These are phyloP conservation scores for Linnaemya vulpina DNA, from an alignment of 2,888 invertebrate species.

Conservation along the genomic window DNA sequence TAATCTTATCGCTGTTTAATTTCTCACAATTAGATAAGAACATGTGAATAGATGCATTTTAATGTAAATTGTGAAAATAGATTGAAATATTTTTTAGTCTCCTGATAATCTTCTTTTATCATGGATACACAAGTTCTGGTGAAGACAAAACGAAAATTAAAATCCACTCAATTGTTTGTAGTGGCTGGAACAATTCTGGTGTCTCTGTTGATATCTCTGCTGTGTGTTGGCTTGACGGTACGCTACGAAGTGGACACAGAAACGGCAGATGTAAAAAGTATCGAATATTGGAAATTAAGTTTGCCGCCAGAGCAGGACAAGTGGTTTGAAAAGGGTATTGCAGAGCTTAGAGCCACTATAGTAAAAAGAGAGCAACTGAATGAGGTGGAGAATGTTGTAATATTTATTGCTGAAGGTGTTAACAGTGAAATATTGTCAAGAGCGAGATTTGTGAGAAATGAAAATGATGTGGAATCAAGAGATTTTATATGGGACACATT, in stretches of 20 bases:
- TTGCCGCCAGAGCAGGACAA: conserved; percentile 75
- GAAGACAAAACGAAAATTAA: conserved; percentile 43
- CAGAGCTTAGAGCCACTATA: conserved; percentile 85
- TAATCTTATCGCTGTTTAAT: conserved; percentile 50
- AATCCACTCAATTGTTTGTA: conserved; percentile 76
- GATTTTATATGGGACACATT: conserved; percentile 89
- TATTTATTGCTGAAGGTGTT: conserved; percentile 95
- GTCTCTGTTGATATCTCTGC: conserved; percentile 75
- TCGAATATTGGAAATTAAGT: conserved; percentile 76
- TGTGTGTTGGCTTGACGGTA: conserved; percentile 77
- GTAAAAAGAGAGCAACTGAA: conserved; percentile 84
- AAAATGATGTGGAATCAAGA: conserved; percentile 87
- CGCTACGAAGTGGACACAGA: conserved; percentile 78
- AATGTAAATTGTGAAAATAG: not conserved
- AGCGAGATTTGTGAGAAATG: conserved; percentile 85
- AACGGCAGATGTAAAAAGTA: conserved; percentile 75
- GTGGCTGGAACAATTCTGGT: conserved; percentile 75
- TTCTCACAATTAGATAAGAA: conserved; percentile 10
- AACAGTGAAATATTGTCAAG: conserved; percentile 91
- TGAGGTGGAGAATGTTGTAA: conserved; percentile 89
- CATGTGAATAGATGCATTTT: not conserved
- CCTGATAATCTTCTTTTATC: conserved; percentile 26
- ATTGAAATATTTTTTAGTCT: conserved; percentile 35
- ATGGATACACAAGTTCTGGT: conserved; percentile 59
- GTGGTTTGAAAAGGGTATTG: conserved; percentile 84